Conservation (phyloP, 2,797 vertebrate genomes). For the Poecilia velifera region DNA sequence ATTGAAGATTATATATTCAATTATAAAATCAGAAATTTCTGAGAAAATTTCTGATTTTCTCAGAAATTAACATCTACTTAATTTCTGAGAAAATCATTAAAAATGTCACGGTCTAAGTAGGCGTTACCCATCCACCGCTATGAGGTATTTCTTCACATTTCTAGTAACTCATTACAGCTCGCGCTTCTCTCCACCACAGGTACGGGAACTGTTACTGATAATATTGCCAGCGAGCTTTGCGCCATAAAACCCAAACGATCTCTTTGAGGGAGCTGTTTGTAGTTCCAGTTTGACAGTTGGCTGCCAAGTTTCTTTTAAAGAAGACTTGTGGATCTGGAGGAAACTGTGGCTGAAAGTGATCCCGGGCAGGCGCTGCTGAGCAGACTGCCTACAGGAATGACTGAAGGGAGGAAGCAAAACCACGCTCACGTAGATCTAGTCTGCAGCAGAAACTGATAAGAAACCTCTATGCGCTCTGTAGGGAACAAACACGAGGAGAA, state of each 20-base stretch:
- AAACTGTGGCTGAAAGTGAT: constrained; percentile 83
- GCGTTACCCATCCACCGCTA: background rate
- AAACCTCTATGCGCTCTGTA: constrained; percentile 7
- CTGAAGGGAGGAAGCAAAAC: constrained; percentile 71
- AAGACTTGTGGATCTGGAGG: constrained; percentile 46
- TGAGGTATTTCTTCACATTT: background rate
- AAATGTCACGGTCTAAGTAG: background rate
- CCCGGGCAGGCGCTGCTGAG: constrained; percentile 67
- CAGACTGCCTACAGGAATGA: constrained; percentile 44
- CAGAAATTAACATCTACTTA: background rate
- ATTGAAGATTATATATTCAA: background rate
- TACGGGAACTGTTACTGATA: background rate
- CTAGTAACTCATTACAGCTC: background rate
- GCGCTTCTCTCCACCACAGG: background rate
- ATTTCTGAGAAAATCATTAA: background rate
- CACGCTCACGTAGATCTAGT: constrained; percentile 6
- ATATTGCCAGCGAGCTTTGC: background rate
- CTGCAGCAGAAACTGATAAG: constrained; percentile 17
- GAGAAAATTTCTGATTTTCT: no score
- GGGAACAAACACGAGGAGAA: background rate
- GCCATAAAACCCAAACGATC: background rate
- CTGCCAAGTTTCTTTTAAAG: constrained; percentile 13
- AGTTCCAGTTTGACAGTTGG: constrained; percentile 56
- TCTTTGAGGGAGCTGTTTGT: constrained; percentile 2
- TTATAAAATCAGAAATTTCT: no score